Conservation (phyloP, 2,797 vertebrate species). For the Pampus argenteus region DNA sequence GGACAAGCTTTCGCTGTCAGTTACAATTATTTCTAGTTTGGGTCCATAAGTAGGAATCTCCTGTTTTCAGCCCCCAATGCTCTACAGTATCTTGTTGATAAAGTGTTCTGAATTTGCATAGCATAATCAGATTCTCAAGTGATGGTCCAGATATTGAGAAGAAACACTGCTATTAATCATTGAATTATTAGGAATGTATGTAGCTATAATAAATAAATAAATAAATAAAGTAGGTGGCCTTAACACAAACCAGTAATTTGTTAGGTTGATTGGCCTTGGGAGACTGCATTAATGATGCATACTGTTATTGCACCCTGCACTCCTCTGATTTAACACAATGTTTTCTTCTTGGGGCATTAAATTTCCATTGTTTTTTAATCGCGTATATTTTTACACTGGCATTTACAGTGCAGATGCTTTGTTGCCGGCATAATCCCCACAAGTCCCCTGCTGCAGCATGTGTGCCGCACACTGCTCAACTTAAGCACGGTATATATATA, state of each 20-base stretch:
- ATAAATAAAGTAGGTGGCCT: constrained; percentile 44
- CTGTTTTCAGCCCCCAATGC: constrained; percentile 36
- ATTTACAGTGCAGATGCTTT: constrained; percentile 46
- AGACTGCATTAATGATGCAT: constrained; percentile 52
- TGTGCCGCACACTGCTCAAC: constrained; percentile 40
- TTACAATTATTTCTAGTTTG: constrained; percentile 52
- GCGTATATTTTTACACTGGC: constrained; percentile 37
- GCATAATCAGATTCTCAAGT: constrained; percentile 48
- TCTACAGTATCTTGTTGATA: constrained; percentile 33
- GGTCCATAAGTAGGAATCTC: constrained; percentile 47
- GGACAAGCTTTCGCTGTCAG: constrained; percentile 45
- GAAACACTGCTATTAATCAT: constrained; percentile 46
- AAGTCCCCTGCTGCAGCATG: constrained; percentile 42
- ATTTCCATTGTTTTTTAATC: constrained; percentile 38
- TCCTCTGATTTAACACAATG: constrained; percentile 47
- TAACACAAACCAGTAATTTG: constrained; percentile 51
- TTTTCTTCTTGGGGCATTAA: constrained; percentile 34
- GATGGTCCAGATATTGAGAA: constrained; percentile 32
- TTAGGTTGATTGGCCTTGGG: constrained; percentile 52
- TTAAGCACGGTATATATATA: constrained; percentile 50
- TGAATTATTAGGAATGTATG: constrained; percentile 44
- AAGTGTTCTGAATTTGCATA: constrained; percentile 51
- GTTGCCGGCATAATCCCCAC: constrained; percentile 52
- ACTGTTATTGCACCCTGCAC: constrained; percentile 17
- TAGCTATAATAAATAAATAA: constrained; percentile 54